phyloP scores from a whole-genome alignment of 2,113 vertebrate species.

The Semnornis frantzii region DNA sequence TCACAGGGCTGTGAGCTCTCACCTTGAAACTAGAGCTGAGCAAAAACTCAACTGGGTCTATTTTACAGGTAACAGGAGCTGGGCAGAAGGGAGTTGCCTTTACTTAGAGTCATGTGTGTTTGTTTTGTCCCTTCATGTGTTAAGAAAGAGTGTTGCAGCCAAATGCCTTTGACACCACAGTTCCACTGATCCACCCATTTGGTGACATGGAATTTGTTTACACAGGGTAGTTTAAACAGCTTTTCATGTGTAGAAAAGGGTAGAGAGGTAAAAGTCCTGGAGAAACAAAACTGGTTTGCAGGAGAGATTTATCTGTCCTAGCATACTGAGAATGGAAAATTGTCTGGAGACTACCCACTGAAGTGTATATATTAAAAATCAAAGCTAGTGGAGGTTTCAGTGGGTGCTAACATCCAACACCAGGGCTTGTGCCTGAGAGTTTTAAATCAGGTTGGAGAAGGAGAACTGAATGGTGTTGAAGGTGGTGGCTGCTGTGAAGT shows the following conservation, averaged over 20 bases:
- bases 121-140: neutral
- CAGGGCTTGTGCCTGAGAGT: neutral
- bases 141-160: neutral
- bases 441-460: neutral
- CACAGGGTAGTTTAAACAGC: neutral
- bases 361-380: neutral
- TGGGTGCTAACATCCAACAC: neutral
- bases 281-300: neutral
- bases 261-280: neutral
- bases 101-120: accelerated
- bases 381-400: neutral
- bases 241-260: neutral
- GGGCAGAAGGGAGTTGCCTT: neutral
- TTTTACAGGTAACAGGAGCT: neutral
- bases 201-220: neutral
- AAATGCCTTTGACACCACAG: neutral
- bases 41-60: neutral
- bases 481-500: neutral
- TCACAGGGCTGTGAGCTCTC: neutral
- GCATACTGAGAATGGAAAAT: neutral
- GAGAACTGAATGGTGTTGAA: neutral
- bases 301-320: neutral
- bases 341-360: neutral
- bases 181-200: accelerated
- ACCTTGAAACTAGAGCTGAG: neutral